Conservation (phyloP, 1,140 invertebrate genomes). For the Mamestra configurata region DNA sequence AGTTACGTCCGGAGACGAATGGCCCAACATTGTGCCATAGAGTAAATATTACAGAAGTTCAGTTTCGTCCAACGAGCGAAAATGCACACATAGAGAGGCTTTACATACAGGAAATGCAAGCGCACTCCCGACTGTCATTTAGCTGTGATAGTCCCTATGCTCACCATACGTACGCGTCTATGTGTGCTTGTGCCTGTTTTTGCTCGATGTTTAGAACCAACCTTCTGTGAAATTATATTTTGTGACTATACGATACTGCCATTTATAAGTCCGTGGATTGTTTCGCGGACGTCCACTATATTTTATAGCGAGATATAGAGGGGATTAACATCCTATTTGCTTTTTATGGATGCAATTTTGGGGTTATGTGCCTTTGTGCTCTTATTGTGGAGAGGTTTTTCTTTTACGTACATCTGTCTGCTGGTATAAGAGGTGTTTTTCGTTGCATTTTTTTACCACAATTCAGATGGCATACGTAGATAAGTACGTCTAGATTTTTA, state of each 20-base stretch:
- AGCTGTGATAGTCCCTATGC: too few relatives aligned
- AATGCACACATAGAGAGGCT: too few relatives aligned
- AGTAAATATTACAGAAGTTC: too few relatives aligned
- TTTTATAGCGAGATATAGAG: conserved; percentile 7
- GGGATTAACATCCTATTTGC: conserved; percentile 3
- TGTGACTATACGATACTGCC: neutral
- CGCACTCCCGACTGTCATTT: too few relatives aligned
- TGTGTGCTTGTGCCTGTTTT: neutral
- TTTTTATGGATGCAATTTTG: conserved; percentile 22
- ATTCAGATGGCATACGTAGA: too few relatives aligned
- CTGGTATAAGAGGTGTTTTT: neutral
- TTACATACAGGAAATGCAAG: too few relatives aligned
- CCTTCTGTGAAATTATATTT: neutral
- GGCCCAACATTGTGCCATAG: conserved; percentile 9
- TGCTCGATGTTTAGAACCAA: neutral
- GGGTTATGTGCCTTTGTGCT: neutral
- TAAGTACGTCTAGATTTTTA: too few relatives aligned
- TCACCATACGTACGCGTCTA: too few relatives aligned
- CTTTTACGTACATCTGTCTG: neutral
- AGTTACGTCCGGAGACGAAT: conserved; percentile 46
- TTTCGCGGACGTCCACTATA: conserved; percentile 20
- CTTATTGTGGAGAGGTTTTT: neutral
- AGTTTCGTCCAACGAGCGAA: too few relatives aligned
- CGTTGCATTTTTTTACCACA: too few relatives aligned
- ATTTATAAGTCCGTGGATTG: conserved; percentile 7